Conservation (phyloP, 2,797 vertebrate species). For the Gymnodraco acuticeps region DNA sequence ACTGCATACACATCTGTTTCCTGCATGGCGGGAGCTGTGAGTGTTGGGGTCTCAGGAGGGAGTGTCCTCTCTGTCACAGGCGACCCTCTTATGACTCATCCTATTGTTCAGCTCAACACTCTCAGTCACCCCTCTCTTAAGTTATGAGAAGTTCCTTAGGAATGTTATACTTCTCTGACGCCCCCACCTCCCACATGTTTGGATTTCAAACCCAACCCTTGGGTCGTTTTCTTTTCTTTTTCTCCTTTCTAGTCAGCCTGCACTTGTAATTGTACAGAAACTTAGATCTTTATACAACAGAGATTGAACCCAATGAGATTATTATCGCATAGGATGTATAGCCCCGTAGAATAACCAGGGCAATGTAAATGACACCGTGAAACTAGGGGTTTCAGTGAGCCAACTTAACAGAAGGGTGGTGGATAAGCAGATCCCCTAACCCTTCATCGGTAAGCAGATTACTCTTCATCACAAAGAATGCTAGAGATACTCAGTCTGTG, state of each 20-base stretch:
- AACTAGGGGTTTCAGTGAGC: constrained; percentile 66
- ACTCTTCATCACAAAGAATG: constrained; percentile 72
- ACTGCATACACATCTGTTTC: constrained; percentile 76
- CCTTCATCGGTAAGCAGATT: constrained; percentile 80
- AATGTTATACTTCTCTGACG: constrained; percentile 52
- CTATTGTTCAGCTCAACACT: constrained; percentile 70
- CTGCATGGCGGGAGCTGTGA: constrained; percentile 54
- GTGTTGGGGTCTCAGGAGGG: constrained; percentile 56
- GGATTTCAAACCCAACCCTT: constrained; percentile 40
- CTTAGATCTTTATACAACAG: constrained; percentile 11
- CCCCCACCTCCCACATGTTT: constrained; percentile 31
- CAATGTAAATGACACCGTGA: constrained; percentile 32
- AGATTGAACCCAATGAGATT: constrained; percentile 6
- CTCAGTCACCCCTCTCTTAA: constrained; percentile 63
- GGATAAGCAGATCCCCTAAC: constrained; percentile 69
- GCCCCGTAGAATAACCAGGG: constrained; percentile 25
- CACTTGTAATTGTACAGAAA: constrained; percentile 6
- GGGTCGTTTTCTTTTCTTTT: constrained; percentile 23
- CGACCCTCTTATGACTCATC: constrained; percentile 74
- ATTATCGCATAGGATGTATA: neutral
- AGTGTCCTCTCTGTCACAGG: constrained; percentile 59
- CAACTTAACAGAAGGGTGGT: constrained; percentile 74
- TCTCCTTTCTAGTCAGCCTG: constrained; percentile 67
- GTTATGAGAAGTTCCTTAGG: constrained; percentile 67
- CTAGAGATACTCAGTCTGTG: constrained; percentile 49